Conservation (phyloP, 1,140 invertebrate genomes). For the Potamilus streckersoni region DNA sequence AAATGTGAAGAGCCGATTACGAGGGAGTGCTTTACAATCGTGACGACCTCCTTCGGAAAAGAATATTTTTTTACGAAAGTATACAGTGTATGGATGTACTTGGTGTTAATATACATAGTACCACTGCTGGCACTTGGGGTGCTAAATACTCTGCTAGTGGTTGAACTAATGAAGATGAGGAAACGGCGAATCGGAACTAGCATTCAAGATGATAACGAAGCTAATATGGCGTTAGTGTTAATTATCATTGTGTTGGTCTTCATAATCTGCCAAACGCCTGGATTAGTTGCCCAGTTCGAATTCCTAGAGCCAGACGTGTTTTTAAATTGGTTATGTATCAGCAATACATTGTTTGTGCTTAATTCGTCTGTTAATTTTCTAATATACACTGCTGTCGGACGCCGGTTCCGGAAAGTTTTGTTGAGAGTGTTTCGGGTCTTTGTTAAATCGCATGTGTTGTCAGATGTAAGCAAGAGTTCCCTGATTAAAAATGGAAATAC, state of each 20-base stretch:
- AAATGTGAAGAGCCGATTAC: slow-evolving; percentile 35
- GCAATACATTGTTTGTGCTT: slow-evolving; percentile 55
- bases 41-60: slow-evolving; percentile 47
- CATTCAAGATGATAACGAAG: slow-evolving; percentile 59
- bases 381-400: slow-evolving; percentile 60
- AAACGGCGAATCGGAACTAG: slow-evolving; percentile 47
- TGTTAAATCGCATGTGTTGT: background rate
- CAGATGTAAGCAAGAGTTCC: too few relatives aligned
- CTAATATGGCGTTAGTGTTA: slow-evolving; percentile 58
- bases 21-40: slow-evolving; percentile 33
- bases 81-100: slow-evolving; percentile 53
- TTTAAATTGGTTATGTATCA: slow-evolving; percentile 53
- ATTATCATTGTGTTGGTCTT: slow-evolving; percentile 62
- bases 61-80: slow-evolving; percentile 45
- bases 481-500: too few relatives aligned
- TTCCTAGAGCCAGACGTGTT: slow-evolving; percentile 39
- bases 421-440: slow-evolving; percentile 42
- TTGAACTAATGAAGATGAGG: slow-evolving; percentile 62
- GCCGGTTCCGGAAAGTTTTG: slow-evolving; percentile 53
- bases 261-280: slow-evolving; percentile 61
- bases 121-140: slow-evolving; percentile 44
- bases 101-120: slow-evolving; percentile 56
- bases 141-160: slow-evolving; percentile 51
- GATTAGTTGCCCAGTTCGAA: slow-evolving; percentile 59
- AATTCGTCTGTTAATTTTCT: slow-evolving; percentile 65